phyloP scores from a whole-genome alignment of 92 coral and sea anemone genomes.

The Montipora capitata region DNA sequence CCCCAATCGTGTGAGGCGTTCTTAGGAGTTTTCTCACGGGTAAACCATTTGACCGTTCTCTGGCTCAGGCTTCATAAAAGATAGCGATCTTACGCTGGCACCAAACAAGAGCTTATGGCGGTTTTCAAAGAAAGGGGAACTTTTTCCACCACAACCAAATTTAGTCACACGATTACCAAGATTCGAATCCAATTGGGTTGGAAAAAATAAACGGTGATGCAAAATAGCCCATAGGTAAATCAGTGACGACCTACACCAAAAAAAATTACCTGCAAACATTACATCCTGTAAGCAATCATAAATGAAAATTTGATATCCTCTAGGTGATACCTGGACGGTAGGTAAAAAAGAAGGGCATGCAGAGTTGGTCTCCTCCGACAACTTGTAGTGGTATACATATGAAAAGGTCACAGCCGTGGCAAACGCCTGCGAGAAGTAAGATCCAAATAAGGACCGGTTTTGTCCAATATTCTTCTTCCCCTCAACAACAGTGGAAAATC shows the following conservation, averaged over 20 bases:
- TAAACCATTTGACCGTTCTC: background rate
- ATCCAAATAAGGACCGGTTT: slow-evolving; percentile 21
- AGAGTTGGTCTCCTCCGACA: slow-evolving; percentile 7
- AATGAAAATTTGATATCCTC: slow-evolving; percentile 24
- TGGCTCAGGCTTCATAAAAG: background rate
- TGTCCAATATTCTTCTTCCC: background rate
- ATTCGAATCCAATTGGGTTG: slow-evolving; percentile 11
- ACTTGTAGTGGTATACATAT: slow-evolving; percentile 23
- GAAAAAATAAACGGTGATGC: slow-evolving; percentile 31
- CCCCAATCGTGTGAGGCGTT: slow-evolving; percentile 1
- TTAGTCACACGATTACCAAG: slow-evolving; percentile 10
- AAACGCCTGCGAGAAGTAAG: slow-evolving; percentile 19
- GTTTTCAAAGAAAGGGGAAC: slow-evolving; percentile 14
- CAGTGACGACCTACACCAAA: slow-evolving; percentile 8
- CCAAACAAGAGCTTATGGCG: slow-evolving; percentile 30
- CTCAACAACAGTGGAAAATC: slow-evolving; percentile 17
- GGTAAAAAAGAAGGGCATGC: slow-evolving; percentile 22
- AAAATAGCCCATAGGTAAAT: slow-evolving; percentile 32
- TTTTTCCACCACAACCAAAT: slow-evolving; percentile 11
- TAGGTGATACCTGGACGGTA: slow-evolving; percentile 22
- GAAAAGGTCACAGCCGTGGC: slow-evolving; percentile 38
- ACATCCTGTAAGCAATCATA: slow-evolving; percentile 35
- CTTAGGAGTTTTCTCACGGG: background rate
- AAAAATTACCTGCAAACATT: slow-evolving; percentile 18
- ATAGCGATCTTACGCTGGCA: background rate